Conservation (phyloP, 1,140 invertebrate genomes). For the Adelges cooleyi region DNA sequence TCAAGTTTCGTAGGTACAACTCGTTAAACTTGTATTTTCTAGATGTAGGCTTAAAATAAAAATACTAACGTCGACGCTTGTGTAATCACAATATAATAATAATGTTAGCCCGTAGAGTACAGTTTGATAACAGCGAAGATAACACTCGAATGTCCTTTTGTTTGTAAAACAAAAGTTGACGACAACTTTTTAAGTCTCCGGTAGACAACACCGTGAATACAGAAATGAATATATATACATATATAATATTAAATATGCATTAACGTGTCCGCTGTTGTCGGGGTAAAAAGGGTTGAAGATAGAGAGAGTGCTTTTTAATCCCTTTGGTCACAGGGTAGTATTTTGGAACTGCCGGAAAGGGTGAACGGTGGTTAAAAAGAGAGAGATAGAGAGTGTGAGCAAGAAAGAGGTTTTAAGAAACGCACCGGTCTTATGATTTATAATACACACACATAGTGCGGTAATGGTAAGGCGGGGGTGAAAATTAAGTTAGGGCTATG, state of each 20-base stretch:
- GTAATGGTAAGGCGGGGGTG: not conserved
- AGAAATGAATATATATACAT: not conserved
- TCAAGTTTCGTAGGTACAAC: too few species aligned
- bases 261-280: conserved; percentile 15
- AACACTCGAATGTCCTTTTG: conserved; percentile 1
- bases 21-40: too few species aligned
- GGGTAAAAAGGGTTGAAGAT: conserved; percentile 28
- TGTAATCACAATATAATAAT: conserved; percentile 14
- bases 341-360: conserved; percentile 3
- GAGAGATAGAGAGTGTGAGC: too few species aligned
- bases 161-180: conserved; percentile 22
- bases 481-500: conserved; percentile 19
- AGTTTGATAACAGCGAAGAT: conserved; percentile 23
- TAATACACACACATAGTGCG: not conserved
- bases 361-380: not conserved
- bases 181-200: conserved; percentile 26
- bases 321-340: conserved; percentile 24
- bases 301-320: conserved; percentile 28
- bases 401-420: conserved; percentile 23
- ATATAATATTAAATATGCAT: conserved; percentile 28
- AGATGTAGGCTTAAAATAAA: too few species aligned
- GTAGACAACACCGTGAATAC: not conserved
- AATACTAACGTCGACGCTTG: not conserved
- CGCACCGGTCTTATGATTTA: conserved; percentile 20
- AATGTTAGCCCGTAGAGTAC: not conserved